These are phyloP conservation scores for Trigoniulus corallinus DNA, from an alignment of 1,140 invertebrate species.

Conservation along the genomic window DNA sequence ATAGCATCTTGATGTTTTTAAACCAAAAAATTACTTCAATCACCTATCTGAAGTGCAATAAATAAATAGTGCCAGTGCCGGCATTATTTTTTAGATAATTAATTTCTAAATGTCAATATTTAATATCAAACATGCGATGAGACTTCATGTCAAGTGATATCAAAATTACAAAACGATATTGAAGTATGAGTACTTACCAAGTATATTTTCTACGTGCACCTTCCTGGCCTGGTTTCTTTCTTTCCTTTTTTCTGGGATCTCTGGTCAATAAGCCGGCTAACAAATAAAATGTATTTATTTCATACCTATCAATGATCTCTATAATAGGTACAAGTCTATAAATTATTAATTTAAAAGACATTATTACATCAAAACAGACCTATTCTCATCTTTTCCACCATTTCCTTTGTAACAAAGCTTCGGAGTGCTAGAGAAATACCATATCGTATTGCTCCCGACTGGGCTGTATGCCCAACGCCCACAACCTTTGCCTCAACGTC, in stretches of 20 bases:
- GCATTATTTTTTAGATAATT: too few species aligned
- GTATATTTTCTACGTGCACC: constrained; percentile 81
- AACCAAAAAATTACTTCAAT: too few species aligned
- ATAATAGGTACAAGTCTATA: not conserved
- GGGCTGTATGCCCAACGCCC: constrained; percentile 47
- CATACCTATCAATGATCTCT: not conserved
- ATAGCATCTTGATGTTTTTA: too few species aligned
- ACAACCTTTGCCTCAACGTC: constrained; percentile 63
- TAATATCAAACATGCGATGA: too few species aligned
- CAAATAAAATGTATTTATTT: constrained; percentile 16
- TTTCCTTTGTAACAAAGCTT: constrained; percentile 59
- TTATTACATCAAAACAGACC: constrained; percentile 34
- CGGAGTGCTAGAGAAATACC: constrained; percentile 58
- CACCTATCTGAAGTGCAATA: too few species aligned
- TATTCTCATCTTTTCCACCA: constrained; percentile 68
- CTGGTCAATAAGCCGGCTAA: constrained; percentile 70
- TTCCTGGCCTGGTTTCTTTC: constrained; percentile 86
- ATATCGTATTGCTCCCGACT: constrained; percentile 69
- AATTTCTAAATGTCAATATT: too few species aligned
- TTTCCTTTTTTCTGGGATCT: constrained; percentile 61
- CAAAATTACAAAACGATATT: too few species aligned
- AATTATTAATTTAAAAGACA: not conserved
- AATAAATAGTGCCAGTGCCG: too few species aligned
- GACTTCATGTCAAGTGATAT: too few species aligned
- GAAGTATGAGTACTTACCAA: constrained; percentile 52